Conservation (phyloP, 2,113 vertebrate species). For the Zosterops borbonicus region DNA sequence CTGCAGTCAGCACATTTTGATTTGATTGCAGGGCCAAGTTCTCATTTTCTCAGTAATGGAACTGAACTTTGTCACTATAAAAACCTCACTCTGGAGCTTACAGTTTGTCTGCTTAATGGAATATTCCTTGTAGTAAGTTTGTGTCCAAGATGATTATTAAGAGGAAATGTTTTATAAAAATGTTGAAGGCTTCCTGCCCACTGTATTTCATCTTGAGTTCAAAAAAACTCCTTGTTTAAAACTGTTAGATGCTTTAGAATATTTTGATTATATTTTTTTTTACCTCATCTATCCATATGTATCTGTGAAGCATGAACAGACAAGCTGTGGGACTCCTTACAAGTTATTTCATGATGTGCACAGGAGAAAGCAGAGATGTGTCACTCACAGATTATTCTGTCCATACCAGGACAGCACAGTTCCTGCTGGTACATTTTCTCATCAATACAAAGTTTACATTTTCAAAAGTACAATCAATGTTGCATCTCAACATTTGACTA, state of each 20-base stretch:
- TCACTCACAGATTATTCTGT: not conserved
- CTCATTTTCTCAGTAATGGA: not conserved
- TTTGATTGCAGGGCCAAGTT: not conserved
- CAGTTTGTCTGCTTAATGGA: not conserved
- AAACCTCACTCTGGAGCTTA: not conserved
- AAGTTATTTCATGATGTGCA: not conserved
- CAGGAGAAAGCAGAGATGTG: not conserved
- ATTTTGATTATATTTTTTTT: not conserved
- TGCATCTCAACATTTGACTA: not conserved
- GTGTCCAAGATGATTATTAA: not conserved
- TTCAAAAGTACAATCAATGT: not conserved
- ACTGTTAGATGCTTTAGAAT: not conserved
- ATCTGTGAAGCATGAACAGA: not conserved
- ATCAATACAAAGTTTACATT: not conserved
- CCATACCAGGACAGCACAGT: not conserved
- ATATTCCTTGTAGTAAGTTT: not conserved
- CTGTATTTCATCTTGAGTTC: not conserved
- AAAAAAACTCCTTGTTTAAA: not conserved
- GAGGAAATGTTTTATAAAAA: not conserved
- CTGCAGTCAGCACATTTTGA: not conserved
- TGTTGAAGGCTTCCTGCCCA: not conserved
- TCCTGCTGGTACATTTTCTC: not conserved
- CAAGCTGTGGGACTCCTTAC: not conserved
- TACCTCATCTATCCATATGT: fast-evolving
- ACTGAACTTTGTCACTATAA: not conserved